Evolutionary conservation across 2,888 invertebrate genomes (phyloP).

Genomic region (Andricus quercusramuli): DNA sequence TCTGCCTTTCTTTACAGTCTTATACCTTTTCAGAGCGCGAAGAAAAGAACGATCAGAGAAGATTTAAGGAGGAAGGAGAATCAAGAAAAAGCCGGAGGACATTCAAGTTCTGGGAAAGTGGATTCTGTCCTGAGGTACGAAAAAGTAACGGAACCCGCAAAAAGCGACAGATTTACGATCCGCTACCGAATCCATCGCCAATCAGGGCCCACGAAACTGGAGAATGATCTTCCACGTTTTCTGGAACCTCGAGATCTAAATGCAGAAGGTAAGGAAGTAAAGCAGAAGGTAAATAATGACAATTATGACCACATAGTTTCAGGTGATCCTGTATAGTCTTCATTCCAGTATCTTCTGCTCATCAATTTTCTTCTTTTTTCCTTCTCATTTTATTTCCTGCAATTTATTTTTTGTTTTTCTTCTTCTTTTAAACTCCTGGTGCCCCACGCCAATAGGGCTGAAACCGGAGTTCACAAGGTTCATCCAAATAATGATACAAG

Average conservation of each 20-base stretch:
- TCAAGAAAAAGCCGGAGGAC: constrained; percentile 39
- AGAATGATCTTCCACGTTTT: constrained; percentile 36
- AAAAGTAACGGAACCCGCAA: constrained; percentile 62
- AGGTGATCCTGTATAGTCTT: constrained; percentile 21
- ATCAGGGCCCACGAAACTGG: constrained; percentile 42
- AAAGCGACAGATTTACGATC: constrained; percentile 60
- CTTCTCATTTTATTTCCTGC: constrained; percentile 13
- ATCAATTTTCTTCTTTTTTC: constrained; percentile 9
- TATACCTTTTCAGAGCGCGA: background rate
- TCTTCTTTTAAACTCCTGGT: background rate
- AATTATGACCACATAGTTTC: constrained; percentile 50
- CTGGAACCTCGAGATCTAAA: constrained; percentile 20
- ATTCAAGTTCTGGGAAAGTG: constrained; percentile 50
- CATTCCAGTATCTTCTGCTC: constrained; percentile 36
- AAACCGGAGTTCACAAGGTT: too few relatives aligned
- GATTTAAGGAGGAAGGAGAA: constrained; percentile 25
- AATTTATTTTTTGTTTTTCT: constrained; percentile 2
- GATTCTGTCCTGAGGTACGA: constrained; percentile 43
- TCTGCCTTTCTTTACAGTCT: constrained; percentile 10
- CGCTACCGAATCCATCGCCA: constrained; percentile 56
- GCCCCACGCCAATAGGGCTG: too few relatives aligned
- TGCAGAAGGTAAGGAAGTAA: constrained; percentile 13
- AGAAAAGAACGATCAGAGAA: constrained; percentile 15
- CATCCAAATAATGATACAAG: too few relatives aligned
- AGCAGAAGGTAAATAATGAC: constrained; percentile 50